These are phyloP conservation scores for Meriones psammophilus DNA, from an alignment of 2,797 vertebrate species.

Conservation along the genomic window DNA sequence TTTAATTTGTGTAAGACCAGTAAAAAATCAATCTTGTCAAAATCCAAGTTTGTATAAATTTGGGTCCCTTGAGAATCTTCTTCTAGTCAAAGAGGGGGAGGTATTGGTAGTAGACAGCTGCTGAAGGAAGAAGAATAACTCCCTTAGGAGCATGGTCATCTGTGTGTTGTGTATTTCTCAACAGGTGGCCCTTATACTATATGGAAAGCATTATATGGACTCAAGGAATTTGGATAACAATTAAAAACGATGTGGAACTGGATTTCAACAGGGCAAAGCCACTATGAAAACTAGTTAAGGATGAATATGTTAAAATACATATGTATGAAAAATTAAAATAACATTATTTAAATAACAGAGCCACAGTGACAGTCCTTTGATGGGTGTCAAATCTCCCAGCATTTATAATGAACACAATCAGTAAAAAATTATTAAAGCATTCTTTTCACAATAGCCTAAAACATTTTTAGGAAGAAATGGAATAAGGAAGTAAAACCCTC, in stretches of 20 bases:
- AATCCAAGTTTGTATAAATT: neutral
- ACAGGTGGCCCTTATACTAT: neutral
- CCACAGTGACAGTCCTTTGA: neutral
- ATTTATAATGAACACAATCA: neutral
- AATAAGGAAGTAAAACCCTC: neutral
- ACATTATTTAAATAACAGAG: neutral
- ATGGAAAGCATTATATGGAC: neutral
- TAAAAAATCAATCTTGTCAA: neutral
- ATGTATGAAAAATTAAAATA: neutral
- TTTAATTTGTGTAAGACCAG: neutral
- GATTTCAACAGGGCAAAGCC: neutral
- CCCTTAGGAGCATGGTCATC: neutral
- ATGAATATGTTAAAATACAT: neutral
- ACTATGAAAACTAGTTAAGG: neutral
- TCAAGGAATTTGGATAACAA: neutral
- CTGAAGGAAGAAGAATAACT: neutral
- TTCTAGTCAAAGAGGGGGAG: neutral
- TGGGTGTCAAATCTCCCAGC: neutral
- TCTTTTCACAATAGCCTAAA: neutral
- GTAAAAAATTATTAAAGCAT: neutral
- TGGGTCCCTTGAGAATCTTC: fast-evolving
- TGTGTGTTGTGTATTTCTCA: neutral
- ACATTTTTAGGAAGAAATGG: neutral
- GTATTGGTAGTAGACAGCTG: neutral
- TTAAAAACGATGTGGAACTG: neutral